Evolutionary conservation across 2,797 vertebrate genomes (phyloP).

Genomic region (Rhabdophis nuchalis): DNA sequence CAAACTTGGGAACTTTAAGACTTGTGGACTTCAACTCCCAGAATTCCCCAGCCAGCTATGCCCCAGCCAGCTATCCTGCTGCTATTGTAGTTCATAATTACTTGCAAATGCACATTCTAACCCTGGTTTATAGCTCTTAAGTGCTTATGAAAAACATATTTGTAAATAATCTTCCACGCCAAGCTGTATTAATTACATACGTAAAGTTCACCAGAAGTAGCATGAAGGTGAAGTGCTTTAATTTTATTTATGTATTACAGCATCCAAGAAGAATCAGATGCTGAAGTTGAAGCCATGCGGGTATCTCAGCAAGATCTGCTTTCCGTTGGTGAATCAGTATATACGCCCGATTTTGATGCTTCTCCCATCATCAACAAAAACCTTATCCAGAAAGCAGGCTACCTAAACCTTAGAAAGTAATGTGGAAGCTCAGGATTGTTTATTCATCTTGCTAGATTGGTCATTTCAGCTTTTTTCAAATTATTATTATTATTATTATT

Average conservation of each 20-base stretch:
- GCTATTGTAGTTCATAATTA: background rate
- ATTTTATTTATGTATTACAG: constrained; percentile 61
- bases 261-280: constrained; percentile 88
- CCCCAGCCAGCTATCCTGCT: no score
- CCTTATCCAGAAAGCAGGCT: constrained; percentile 94
- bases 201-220: background rate
- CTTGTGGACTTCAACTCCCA: no score
- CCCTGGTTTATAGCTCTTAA: background rate
- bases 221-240: constrained; percentile 1
- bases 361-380: constrained; percentile 84
- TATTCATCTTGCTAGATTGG: background rate
- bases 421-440: constrained; percentile 14
- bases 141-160: constrained; percentile 1
- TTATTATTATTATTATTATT: no score
- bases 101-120: background rate
- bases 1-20: no score
- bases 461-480: background rate
- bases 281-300: constrained; percentile 88
- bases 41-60: no score
- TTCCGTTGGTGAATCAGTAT: constrained; percentile 84
- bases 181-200: background rate
- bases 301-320: constrained; percentile 85
- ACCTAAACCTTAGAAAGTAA: constrained; percentile 97
- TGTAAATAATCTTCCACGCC: background rate
- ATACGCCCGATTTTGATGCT: constrained; percentile 86